These are phyloP conservation scores for Erannis defoliaria DNA, from an alignment of 2,888 invertebrate genomes.

Conservation along the genomic window DNA sequence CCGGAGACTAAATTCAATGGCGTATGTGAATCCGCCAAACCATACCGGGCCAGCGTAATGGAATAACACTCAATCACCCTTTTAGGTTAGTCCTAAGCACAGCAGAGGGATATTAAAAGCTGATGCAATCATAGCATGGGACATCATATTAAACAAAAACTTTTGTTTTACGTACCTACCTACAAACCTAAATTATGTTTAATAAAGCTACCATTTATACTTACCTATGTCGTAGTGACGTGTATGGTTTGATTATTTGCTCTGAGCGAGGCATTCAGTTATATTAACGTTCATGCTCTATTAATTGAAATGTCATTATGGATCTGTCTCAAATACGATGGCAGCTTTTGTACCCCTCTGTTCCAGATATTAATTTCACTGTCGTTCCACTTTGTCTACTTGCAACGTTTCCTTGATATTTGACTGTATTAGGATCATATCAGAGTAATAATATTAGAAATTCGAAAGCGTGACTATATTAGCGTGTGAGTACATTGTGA, in stretches of 20 bases:
- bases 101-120: too few species aligned
- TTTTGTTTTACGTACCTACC: not conserved
- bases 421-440: constrained; percentile 3
- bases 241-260: not conserved
- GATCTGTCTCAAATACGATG: constrained; percentile 16
- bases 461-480: not conserved
- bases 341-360: constrained; percentile 7
- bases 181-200: not conserved
- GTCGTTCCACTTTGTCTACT: constrained; percentile 8
- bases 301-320: constrained; percentile 24
- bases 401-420: constrained; percentile 15
- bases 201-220: not conserved
- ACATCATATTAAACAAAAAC: not conserved
- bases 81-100: too few species aligned
- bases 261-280: not conserved
- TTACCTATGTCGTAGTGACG: not conserved
- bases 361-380: constrained; percentile 9
- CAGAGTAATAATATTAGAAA: not conserved
- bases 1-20: too few species aligned
- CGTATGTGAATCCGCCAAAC: too few species aligned
- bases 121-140: too few species aligned
- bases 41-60: too few species aligned
- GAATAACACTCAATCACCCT: too few species aligned
- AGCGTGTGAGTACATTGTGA: too few species aligned
- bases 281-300: constrained; percentile 12